phyloP scores from a whole-genome alignment of 2,113 vertebrate genomes.

The Pseudonaja textilis region DNA sequence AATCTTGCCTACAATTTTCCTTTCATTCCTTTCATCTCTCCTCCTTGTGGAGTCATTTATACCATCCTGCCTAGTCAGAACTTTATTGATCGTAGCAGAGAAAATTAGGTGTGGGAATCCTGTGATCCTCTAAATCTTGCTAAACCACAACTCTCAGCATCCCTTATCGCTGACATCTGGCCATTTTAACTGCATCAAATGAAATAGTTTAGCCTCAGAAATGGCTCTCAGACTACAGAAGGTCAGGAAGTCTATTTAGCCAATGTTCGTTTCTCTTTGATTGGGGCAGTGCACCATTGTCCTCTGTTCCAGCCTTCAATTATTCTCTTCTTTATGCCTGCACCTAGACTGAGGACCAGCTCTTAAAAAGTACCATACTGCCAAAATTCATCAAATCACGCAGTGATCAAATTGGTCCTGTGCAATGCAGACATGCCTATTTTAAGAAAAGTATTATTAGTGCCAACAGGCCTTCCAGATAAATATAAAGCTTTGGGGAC shows the following conservation, averaged over 20 bases:
- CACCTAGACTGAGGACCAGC: not conserved
- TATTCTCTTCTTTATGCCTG: not conserved
- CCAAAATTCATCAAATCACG: not conserved
- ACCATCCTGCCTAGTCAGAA: not conserved
- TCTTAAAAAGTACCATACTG: constrained; percentile 19
- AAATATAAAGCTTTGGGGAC: constrained; percentile 4
- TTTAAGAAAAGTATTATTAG: constrained; percentile 43
- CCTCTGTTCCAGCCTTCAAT: not conserved
- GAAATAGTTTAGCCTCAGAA: not conserved
- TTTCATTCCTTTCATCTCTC: not conserved
- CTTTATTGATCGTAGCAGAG: not conserved
- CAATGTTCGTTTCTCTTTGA: not conserved
- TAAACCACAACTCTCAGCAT: not conserved
- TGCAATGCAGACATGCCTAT: constrained; percentile 24
- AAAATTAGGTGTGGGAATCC: not conserved
- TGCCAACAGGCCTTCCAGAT: constrained; percentile 31
- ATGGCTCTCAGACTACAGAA: not conserved
- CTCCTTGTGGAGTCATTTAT: not conserved
- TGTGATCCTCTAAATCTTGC: not conserved
- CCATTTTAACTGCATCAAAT: not conserved
- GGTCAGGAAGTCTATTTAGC: not conserved
- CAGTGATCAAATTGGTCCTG: constrained; percentile 24
- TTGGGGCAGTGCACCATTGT: not conserved
- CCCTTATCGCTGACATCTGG: not conserved
- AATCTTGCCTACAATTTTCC: not conserved